These are phyloP conservation scores for Dermochelys coriacea DNA, from an alignment of 2,797 vertebrate genomes.

Conservation along the genomic window DNA sequence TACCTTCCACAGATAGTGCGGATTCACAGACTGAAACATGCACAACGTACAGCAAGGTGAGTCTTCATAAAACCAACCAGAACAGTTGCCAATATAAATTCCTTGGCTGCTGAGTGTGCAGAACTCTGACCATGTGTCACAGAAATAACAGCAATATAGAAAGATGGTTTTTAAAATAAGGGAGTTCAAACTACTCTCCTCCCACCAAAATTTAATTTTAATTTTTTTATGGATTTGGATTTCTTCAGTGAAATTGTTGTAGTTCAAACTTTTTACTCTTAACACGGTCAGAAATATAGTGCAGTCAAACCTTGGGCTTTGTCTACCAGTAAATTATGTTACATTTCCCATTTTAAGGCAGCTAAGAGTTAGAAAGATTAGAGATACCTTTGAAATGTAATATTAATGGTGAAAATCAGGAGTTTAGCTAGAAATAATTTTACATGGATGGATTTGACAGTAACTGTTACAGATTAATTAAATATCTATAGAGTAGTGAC, in stretches of 20 bases:
- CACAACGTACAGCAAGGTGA: constrained; percentile 97
- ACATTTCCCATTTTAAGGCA: not conserved
- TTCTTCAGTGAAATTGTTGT: not conserved
- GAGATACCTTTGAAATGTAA: rapidly evolving
- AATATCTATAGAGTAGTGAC: not conserved
- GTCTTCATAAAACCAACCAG: not conserved
- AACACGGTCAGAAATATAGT: not conserved
- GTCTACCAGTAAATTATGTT: not conserved
- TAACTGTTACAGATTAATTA: not conserved
- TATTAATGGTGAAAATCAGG: not conserved
- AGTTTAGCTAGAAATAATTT: not conserved
- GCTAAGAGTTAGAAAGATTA: not conserved
- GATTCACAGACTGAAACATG: constrained; percentile 91
- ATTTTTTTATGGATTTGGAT: not conserved
- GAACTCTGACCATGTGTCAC: not conserved
- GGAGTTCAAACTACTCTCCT: not conserved
- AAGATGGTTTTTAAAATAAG: not conserved
- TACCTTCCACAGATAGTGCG: constrained; percentile 82
- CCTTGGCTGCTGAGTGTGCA: not conserved
- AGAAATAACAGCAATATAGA: not conserved
- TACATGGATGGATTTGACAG: not conserved
- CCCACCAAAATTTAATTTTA: not conserved
- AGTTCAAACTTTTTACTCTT: not conserved
- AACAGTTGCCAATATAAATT: not conserved
- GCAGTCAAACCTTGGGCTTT: not conserved